phyloP scores from a whole-genome alignment of 37 sponge, comb jelly and placozoan species.

The Aphrocallistes beatrix region DNA sequence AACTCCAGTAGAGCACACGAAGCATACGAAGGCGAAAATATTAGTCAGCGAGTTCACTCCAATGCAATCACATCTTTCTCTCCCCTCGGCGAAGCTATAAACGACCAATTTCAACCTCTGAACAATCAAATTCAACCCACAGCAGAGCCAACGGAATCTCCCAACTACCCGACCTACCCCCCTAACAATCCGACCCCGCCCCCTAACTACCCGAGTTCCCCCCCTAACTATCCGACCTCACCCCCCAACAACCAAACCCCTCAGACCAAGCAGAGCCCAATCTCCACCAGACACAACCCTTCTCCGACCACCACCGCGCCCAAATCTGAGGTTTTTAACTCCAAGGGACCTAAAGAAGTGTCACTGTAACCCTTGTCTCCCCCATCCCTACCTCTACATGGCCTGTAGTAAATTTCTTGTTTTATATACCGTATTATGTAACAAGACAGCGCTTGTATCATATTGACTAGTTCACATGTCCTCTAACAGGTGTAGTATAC shows the following conservation, averaged over 20 bases:
- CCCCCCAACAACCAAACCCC: neutral
- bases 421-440: neutral
- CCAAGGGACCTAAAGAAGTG: neutral
- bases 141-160: neutral
- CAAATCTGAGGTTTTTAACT: neutral
- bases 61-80: neutral
- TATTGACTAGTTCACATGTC: neutral
- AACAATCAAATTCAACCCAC: neutral
- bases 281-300: neutral
- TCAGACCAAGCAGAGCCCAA: neutral
- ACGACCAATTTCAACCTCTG: no score
- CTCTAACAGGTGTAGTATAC: neutral
- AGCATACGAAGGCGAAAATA: no score
- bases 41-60: neutral
- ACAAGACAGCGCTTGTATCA: constrained; percentile 9
- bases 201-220: neutral
- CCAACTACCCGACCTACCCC: neutral
- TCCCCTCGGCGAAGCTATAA: neutral
- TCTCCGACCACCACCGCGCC: neutral
- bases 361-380: neutral
- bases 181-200: neutral
- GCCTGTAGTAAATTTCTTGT: constrained; percentile 18
- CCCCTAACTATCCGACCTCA: neutral
- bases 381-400: neutral
- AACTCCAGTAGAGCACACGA: no score